Evolutionary conservation across 2,113 vertebrate species (phyloP), one percentile per base, ranked within the genome.

Genomic region (Urocynchramus pylzowi): DNA sequence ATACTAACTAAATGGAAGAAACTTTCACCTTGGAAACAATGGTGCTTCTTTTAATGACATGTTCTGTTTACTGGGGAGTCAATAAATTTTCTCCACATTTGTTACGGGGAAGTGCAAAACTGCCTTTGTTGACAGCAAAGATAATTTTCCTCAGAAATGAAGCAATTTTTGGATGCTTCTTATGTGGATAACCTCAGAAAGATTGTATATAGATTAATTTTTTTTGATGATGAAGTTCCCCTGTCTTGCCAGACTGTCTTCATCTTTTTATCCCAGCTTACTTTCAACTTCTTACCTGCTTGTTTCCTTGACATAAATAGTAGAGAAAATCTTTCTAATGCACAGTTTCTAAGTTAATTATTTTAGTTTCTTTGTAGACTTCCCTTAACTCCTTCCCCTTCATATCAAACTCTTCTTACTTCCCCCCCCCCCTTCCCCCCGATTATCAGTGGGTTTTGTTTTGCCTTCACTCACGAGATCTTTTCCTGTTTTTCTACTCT

Each of bases 71-170:
- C 33, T 69, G 52, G 37, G 77, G 8, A 67, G 49, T 78, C 49
- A 94, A 79, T 44, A 84, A 64, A 87, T 47, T 50, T 73, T 79
- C 52, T 84, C 24, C 9, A 41, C 23, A 61, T 42, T 71, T 78
- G 28, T n/a, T 83, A 85, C 84, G 17, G 47, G 23, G 49, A 87
- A 64, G 49, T 78, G 54, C 89, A 76, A 86, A 90, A 87, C 47
- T 47, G 35, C 30, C 27, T 91, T 94, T 94, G 63, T 64, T 96
- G 86, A 95, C 56, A 97, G 39, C 31, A 96, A 94, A 85, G 89
- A 86, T 8, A 12, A 71, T 96, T 97, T 96, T 95, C 70, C 80
- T 89, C 93, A 71, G 60, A 96, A 97, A 81, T 44, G 82, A 77
- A 95, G 73, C 53, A 96, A 80, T 87, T 94, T 63, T 84, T 94